These are phyloP conservation scores for Lampris incognitus DNA, from an alignment of 2,113 vertebrate species.

Conservation along the genomic window DNA sequence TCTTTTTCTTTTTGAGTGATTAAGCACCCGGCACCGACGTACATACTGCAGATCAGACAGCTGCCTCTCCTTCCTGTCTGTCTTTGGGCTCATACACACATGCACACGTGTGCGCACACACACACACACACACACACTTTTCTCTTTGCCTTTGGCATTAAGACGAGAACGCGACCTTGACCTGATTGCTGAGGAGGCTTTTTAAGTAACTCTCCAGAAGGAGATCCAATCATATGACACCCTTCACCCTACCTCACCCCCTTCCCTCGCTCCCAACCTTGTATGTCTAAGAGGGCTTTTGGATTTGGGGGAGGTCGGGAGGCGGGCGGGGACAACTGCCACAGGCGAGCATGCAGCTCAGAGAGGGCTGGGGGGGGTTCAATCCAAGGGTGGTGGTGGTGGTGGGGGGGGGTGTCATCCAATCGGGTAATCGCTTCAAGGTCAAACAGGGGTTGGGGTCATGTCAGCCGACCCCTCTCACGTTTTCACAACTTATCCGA, in stretches of 20 bases:
- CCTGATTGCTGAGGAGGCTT: constrained; percentile 77
- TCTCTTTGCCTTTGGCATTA: constrained; percentile 70
- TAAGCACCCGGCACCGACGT: constrained; percentile 63
- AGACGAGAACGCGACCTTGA: constrained; percentile 76
- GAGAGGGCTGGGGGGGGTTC: not conserved
- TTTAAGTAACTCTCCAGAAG: constrained; percentile 81
- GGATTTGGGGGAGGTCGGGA: not conserved
- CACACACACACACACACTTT: constrained; percentile 39
- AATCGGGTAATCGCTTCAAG: constrained; percentile 55
- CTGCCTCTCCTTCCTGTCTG: constrained; percentile 15
- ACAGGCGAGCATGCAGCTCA: constrained; percentile 33
- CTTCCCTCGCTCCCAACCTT: constrained; percentile 63
- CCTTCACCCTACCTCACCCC: constrained; percentile 62
- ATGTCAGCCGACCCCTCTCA: constrained; percentile 25
- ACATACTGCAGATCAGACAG: constrained; percentile 45
- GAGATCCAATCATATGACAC: constrained; percentile 81
- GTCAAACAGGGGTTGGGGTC: constrained; percentile 65
- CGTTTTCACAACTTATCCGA: constrained; percentile 24
- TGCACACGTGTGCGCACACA: constrained; percentile 5
- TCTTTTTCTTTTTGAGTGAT: constrained; percentile 65
- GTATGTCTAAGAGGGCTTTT: constrained; percentile 52
- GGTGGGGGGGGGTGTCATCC: constrained; percentile 53
- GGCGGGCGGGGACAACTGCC: constrained; percentile 52
- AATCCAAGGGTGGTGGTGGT: not conserved
- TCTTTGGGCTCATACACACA: constrained; percentile 36